Evolutionary conservation across 2,888 invertebrate species (phyloP).

Genomic region (Dryobota labecula): DNA sequence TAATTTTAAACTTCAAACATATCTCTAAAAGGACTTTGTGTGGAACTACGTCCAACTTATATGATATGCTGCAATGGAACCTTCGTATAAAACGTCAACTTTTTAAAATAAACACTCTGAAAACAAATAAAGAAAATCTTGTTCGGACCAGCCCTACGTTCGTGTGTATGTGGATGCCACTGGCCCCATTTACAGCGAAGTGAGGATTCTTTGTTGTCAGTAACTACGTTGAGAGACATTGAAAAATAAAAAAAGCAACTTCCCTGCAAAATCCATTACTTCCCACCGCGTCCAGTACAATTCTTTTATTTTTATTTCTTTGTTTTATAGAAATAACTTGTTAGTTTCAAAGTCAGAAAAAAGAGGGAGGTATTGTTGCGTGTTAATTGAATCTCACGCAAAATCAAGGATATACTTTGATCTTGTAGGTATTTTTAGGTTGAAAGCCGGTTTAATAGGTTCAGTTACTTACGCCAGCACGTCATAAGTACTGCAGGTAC

Average conservation of each 20-base stretch:
- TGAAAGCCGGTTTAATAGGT: too few relatives aligned
- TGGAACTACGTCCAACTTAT: too few relatives aligned
- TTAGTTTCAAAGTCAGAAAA: conserved; percentile 9
- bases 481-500: too few relatives aligned
- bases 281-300: background rate
- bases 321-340: conserved; percentile 37
- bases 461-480: too few relatives aligned
- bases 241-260: conserved; percentile 30
- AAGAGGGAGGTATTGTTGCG: conserved; percentile 7
- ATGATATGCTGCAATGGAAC: background rate
- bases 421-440: background rate
- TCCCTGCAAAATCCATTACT: conserved; percentile 46
- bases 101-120: background rate
- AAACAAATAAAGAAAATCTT: background rate
- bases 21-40: too few relatives aligned
- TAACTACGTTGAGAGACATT: conserved; percentile 50
- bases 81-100: background rate
- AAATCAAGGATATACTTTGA: conserved; percentile 12
- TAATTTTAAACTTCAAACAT: too few relatives aligned
- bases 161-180: conserved; percentile 7
- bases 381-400: conserved; percentile 38
- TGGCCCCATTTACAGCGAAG: conserved; percentile 36
- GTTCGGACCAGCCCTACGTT: conserved; percentile 8
- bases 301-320: conserved; percentile 7
- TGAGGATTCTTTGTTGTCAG: conserved; percentile 53